A percentile compares a stretch with the other conserved stretches of the same genome.
phyloP scores from a whole-genome alignment of 2,797 vertebrate species.

The Caiman crocodilus region DNA sequence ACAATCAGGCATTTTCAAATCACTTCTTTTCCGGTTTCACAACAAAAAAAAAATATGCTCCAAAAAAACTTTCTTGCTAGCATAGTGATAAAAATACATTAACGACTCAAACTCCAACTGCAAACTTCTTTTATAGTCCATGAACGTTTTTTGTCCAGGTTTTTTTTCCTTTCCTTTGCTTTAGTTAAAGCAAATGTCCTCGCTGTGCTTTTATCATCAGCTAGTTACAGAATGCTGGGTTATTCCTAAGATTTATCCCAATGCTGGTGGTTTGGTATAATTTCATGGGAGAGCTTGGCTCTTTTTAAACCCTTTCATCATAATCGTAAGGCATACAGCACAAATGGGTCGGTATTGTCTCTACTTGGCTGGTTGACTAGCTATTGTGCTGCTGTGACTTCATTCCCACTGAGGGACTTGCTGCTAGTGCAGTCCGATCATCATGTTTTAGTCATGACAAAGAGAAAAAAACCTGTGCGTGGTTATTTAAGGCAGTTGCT shows the following conservation, averaged over 20 bases:
- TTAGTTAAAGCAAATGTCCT: background rate
- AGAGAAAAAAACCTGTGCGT: background rate
- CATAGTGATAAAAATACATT: background rate
- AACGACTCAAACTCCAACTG: background rate
- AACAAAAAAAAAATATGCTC: background rate
- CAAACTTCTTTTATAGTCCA: background rate
- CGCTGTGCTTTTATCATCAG: background rate
- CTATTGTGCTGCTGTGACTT: slow-evolving; percentile 4
- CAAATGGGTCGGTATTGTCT: background rate
- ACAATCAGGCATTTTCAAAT: background rate
- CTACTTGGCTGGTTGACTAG: background rate
- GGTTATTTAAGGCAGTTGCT: slow-evolving; percentile 49
- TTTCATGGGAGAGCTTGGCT: slow-evolving; percentile 45
- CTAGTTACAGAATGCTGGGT: background rate
- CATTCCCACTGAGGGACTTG: slow-evolving; percentile 16
- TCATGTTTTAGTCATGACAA: slow-evolving; percentile 34
- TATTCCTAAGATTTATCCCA: background rate
- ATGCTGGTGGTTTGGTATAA: background rate
- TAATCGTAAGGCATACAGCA: background rate
- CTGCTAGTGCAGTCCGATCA: background rate
- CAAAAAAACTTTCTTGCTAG: background rate
- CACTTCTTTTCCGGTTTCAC: background rate
- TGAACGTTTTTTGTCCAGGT: background rate
- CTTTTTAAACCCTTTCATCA: background rate
- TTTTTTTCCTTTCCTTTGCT: background rate